Percentiles rank a stretch among this genome's conserved stretches.
phyloP scores from a whole-genome alignment of 2,797 vertebrate genomes.

The Oophaga sylvatica region DNA sequence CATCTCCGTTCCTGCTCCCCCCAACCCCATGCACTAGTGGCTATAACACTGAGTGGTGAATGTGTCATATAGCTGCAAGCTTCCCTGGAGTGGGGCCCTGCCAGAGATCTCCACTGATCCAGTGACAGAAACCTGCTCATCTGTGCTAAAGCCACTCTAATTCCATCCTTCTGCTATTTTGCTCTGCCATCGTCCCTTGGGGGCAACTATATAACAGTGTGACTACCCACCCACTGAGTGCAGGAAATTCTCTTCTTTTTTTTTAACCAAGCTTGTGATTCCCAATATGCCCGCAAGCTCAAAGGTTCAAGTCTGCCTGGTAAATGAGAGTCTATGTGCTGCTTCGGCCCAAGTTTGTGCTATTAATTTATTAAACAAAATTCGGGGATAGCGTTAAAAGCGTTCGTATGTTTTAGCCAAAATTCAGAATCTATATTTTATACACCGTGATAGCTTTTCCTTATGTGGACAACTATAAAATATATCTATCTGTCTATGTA shows the following conservation, averaged over 20 bases:
- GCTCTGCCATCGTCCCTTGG: constrained; percentile 83
- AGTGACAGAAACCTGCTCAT: constrained; percentile 79
- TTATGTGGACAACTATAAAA: too few relatives aligned
- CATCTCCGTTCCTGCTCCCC: constrained; percentile 64
- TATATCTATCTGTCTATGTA: background rate
- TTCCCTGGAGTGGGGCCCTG: constrained; percentile 81
- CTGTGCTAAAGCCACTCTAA: constrained; percentile 83
- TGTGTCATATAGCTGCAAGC: constrained; percentile 77
- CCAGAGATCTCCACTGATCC: constrained; percentile 81
- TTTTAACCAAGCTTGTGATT: constrained; percentile 80
- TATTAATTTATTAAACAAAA: background rate
- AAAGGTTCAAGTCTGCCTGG: constrained; percentile 49
- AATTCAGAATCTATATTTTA: too few relatives aligned
- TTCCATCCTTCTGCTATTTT: constrained; percentile 84
- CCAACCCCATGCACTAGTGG: constrained; percentile 72
- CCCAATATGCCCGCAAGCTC: constrained; percentile 79
- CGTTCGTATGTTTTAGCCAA: background rate
- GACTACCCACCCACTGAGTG: constrained; percentile 84
- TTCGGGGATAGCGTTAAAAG: background rate
- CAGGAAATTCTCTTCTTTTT: constrained; percentile 81
- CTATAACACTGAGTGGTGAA: constrained; percentile 79
- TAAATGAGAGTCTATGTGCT: constrained; percentile 15
- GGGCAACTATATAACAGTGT: constrained; percentile 82
- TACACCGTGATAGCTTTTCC: too few relatives aligned
- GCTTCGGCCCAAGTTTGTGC: background rate